Evolutionary conservation across 2,113 vertebrate species (phyloP).

Genomic region (Lates calcarifer): DNA sequence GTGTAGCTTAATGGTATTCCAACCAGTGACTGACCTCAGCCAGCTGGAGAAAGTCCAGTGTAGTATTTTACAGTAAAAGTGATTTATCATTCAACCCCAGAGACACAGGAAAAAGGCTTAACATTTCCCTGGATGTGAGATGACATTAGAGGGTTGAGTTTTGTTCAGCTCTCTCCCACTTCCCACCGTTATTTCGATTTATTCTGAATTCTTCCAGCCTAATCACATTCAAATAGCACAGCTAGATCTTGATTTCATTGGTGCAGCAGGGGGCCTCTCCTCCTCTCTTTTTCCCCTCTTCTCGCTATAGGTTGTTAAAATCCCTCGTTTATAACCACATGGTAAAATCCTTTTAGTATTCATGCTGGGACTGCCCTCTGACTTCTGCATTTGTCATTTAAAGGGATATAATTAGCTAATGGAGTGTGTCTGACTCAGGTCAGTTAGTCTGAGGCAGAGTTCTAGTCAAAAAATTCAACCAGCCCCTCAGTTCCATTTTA

Average conservation of each 20-base stretch:
- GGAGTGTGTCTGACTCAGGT: conserved; percentile 66
- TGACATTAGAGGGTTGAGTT: conserved; percentile 14
- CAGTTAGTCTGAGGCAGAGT: conserved; percentile 59
- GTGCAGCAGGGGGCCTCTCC: conserved; percentile 3
- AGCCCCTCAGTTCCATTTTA: conserved; percentile 57
- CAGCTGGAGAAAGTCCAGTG: not conserved
- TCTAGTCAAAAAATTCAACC: conserved; percentile 57
- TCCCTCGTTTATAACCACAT: conserved; percentile 13
- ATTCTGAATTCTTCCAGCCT: conserved; percentile 10
- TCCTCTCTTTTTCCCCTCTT: not conserved
- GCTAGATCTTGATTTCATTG: conserved; percentile 1
- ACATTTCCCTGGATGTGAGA: conserved; percentile 12
- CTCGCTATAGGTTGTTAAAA: conserved; percentile 20
- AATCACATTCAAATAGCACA: conserved; percentile 28
- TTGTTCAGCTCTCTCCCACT: not conserved
- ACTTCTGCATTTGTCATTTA: conserved; percentile 73
- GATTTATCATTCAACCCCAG: conserved; percentile 17
- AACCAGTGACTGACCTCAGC: conserved; percentile 11
- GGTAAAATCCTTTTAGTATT: conserved; percentile 72
- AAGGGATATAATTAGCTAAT: conserved; percentile 78
- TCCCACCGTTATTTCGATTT: conserved; percentile 35
- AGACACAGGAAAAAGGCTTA: not conserved
- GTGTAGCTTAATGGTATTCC: conserved; percentile 28
- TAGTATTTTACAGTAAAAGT: not conserved
- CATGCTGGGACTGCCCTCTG: conserved; percentile 53